Evolutionary conservation across 1,140 invertebrate species (phyloP), one percentile per base, ranked within the genome.

Genomic region (Meteorus sp.): DNA sequence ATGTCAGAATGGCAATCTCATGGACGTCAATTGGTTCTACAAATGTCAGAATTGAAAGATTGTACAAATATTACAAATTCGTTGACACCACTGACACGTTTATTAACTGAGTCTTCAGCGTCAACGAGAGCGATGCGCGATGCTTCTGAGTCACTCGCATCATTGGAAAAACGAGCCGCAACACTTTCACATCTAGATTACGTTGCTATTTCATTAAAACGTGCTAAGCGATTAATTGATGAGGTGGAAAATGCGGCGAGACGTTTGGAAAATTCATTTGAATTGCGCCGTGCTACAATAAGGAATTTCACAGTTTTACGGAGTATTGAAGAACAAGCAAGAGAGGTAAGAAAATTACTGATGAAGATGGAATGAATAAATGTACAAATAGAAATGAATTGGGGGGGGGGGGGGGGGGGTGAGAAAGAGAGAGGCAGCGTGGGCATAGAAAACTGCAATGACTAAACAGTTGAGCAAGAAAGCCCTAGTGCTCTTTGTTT

Each of bases 1-100:
- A 78, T 80, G 78, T 70, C 74, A 52, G 77, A 80, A 62, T 78
- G 78, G 77, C 78, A 80, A 58, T 65, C 76, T 43, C 72, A 73
- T 17, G 78, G 78, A 58, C 75, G 78, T 33, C 69, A 76, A 53
- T 68, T 80, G 47, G 76, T 76, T 51, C 66, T 79, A 55, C 77
- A 79, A 68, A 80, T 80, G 78, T 78, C 77, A 45, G 78, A 77
- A 59, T 67, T 80, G 22, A 73, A 73, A 57, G 78, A 80, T 53
- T 78, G 71, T 63, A 71, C 70, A 35, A 79, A 66, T 62, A 60
- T 77, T 19, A 73, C 74, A 11, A 70, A 73, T 59, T 74, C 74
- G 13, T 68, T 79, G 62, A 77, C 77, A 62, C 76, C 77, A 50
- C 71, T 79, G 33, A 76, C 72, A 65, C 74, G 76, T 57, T 62